These are phyloP conservation scores for Amniataba percoides DNA, from an alignment of 2,797 vertebrate species.

Conservation along the genomic window DNA sequence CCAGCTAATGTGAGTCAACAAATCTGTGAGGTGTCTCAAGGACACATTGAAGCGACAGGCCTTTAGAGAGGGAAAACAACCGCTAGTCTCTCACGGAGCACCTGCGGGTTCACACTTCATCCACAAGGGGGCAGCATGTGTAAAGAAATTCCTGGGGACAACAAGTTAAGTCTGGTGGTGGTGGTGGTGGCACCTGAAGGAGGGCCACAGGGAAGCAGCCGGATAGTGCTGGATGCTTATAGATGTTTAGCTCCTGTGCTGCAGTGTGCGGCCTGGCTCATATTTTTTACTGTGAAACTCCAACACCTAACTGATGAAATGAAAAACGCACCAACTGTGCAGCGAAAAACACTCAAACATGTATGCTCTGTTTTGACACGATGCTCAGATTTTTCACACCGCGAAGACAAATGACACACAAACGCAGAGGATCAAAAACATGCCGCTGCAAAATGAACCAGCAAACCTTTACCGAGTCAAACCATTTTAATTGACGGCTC, in stretches of 20 bases:
- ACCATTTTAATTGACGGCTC: conserved; percentile 19
- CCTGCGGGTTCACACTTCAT: conserved; percentile 6
- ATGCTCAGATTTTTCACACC: neutral
- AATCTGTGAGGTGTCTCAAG: conserved; percentile 66
- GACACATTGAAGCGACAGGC: conserved; percentile 55
- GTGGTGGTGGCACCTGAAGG: neutral
- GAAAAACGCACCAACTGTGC: neutral
- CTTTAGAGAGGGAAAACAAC: conserved; percentile 31
- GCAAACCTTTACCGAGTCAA: neutral
- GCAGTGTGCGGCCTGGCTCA: neutral
- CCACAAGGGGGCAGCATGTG: conserved; percentile 75
- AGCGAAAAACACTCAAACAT: neutral
- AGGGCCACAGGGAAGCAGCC: neutral
- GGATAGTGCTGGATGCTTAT: neutral
- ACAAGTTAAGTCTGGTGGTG: neutral
- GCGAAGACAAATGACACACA: neutral
- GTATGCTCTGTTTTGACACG: neutral
- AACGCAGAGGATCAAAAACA: neutral
- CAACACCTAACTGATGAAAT: neutral
- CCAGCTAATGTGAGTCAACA: conserved; percentile 67
- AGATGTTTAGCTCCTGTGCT: conserved; percentile 9
- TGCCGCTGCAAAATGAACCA: neutral
- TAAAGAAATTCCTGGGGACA: conserved; percentile 25
- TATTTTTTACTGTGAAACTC: neutral
- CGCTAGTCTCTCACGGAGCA: neutral